Evolutionary conservation across 1,140 invertebrate genomes (phyloP).

Genomic region (Armadillidium nasatum): DNA sequence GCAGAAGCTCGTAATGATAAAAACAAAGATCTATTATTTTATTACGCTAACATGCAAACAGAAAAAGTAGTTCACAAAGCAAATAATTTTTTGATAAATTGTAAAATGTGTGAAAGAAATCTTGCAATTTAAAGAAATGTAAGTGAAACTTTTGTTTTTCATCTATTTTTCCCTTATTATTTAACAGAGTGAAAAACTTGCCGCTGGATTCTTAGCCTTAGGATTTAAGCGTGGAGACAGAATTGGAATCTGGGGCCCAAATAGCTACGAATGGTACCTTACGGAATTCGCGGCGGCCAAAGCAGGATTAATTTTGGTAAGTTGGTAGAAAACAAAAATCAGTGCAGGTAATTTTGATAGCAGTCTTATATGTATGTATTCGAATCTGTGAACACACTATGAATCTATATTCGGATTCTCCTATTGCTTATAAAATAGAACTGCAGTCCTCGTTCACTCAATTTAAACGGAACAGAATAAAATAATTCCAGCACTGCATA

Average conservation of each 20-base stretch:
- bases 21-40: no score
- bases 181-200: slow-evolving; percentile 66
- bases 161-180: not conserved
- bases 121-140: not conserved
- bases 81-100: not conserved
- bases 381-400: no score
- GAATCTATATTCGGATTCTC: no score
- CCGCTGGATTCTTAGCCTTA: slow-evolving; percentile 68
- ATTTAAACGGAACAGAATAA: no score
- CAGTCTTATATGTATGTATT: no score
- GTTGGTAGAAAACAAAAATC: slow-evolving; percentile 17
- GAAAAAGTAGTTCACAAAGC: not conserved
- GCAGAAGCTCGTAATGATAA: no score
- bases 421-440: no score
- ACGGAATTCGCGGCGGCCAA: slow-evolving; percentile 70
- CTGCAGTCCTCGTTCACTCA: no score
- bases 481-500: no score
- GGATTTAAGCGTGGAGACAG: slow-evolving; percentile 75
- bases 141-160: not conserved
- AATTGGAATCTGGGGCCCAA: slow-evolving; percentile 84
- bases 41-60: not conserved
- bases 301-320: slow-evolving; percentile 74
- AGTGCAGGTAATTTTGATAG: no score
- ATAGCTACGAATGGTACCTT: slow-evolving; percentile 75
- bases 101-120: not conserved